Evolutionary conservation across 1,140 invertebrate species (phyloP), one percentile per base, ranked within the genome.

Genomic region (Aphelinus certus): DNA sequence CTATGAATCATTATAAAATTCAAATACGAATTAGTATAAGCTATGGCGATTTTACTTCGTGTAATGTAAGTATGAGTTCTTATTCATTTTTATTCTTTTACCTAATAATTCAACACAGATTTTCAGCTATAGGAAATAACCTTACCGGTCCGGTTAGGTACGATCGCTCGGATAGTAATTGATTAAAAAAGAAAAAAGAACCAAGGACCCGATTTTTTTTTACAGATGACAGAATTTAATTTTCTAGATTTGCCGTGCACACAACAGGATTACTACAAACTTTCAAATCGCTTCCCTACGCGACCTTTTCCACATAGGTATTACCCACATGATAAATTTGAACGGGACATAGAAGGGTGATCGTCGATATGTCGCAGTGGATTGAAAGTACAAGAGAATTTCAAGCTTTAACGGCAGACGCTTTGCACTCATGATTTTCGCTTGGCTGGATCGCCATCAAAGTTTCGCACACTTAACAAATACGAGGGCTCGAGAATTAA

Each of bases 381-480:
- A 60, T 60, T 60, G 26, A 7, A 60, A 26, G 1, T 26, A 26
- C 26, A 26, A 26, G 26, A 65, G 51, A 57, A 73, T n/a, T 51
- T n/a, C 1, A 66, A 48, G 48, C 64, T 68, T 68, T 73, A 73
- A 73, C 62, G 65, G 55, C 56, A 49, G 48, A 68, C 5, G 60
- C 60, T 74, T 62, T 9, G 63, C 68, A 46, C 42, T 46, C 68
- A 71, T 71, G 67, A 71, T 66, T 76, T 57, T 53, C 74, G 55
- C 10, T 58, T 46, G 55, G 66, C 26, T 75, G n/a, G 56, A 10
- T 65, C 51, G 53, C 46, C 1, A 45, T 45, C 7, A 47, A 51
- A 1, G 58, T 42, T 56, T 9, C 46, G n/a, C 67, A 53, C 7
- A 42, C 10, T 46, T 67, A 2, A 48, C 9, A 58, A 48, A 61